Conservation (phyloP, 2,113 vertebrate genomes). For the Mellivora capensis region DNA sequence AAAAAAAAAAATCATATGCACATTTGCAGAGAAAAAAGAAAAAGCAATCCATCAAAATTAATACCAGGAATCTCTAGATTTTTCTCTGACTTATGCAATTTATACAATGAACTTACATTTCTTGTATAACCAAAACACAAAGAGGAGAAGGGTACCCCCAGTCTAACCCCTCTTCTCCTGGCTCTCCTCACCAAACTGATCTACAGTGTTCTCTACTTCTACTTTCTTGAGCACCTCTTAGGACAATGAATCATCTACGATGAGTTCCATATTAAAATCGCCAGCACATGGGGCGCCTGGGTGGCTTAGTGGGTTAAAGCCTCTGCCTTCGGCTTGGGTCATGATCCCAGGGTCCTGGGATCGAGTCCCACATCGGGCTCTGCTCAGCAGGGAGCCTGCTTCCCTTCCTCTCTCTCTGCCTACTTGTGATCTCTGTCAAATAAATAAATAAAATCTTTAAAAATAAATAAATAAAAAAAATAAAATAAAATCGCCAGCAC, state of each 20-base stretch:
- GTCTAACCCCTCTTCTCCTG: background rate
- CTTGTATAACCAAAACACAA: background rate
- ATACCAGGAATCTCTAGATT: background rate
- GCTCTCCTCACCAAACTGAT: background rate
- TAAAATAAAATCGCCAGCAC: no score
- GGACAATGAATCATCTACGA: background rate
- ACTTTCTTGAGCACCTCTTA: background rate
- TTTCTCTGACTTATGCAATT: background rate
- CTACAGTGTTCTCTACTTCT: background rate
- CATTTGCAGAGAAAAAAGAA: background rate
- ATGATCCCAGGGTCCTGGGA: no score
- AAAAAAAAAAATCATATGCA: background rate
- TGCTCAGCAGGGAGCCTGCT: no score
- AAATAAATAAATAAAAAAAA: no score
- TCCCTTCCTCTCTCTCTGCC: no score
- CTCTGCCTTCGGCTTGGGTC: no score
- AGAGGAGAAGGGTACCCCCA: no score
- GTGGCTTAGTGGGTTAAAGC: no score
- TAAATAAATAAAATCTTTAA: no score
- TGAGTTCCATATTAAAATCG: background rate
- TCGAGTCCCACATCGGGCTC: no score
- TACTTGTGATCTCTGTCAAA: no score
- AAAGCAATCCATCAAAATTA: background rate
- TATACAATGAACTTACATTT: background rate
- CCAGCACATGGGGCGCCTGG: no score